Conservation (phyloP, 2,888 invertebrate species). For the Anodontia alba region DNA sequence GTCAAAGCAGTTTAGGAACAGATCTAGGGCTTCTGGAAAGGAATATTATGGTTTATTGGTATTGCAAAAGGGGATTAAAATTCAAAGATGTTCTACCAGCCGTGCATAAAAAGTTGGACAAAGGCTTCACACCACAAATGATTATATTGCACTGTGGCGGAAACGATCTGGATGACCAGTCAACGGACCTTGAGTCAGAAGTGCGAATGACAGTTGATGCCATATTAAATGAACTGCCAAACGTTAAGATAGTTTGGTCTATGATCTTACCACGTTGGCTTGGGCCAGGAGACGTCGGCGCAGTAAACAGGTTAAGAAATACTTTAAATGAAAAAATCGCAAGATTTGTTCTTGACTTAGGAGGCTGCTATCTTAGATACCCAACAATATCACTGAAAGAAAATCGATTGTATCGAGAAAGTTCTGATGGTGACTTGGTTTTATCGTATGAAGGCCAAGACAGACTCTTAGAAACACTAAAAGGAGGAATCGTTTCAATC, state of each 20-base stretch:
- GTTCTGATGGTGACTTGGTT: constrained; percentile 32
- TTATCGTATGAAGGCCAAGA: constrained; percentile 14
- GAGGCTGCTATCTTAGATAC: constrained; percentile 47
- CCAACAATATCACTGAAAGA: constrained; percentile 16
- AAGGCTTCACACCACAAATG: constrained; percentile 16
- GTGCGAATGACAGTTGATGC: constrained; percentile 30
- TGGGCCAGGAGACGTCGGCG: constrained; percentile 2
- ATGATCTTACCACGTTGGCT: constrained; percentile 41
- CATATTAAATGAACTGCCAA: constrained; percentile 16
- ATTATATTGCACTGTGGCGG: constrained; percentile 53
- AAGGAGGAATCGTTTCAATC: constrained; percentile 35
- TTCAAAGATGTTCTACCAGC: constrained; percentile 24
- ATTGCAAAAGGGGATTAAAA: constrained; percentile 5
- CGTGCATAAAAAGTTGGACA: background rate
- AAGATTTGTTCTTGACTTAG: constrained; percentile 19
- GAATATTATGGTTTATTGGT: constrained; percentile 34
- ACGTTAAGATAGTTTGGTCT: constrained; percentile 43
- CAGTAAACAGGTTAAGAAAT: constrained; percentile 25
- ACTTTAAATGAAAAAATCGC: constrained; percentile 43
- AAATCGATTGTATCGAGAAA: constrained; percentile 21
- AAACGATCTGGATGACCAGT: constrained; percentile 37
- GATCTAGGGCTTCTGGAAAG: constrained; percentile 22
- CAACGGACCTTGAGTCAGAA: background rate
- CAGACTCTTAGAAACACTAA: constrained; percentile 24
- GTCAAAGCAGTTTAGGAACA: background rate